Percentiles rank a stretch among this genome's conserved stretches.
These are phyloP conservation scores for Stegodyphus dumicola DNA, from an alignment of 1,140 invertebrate genomes.

Conservation along the genomic window DNA sequence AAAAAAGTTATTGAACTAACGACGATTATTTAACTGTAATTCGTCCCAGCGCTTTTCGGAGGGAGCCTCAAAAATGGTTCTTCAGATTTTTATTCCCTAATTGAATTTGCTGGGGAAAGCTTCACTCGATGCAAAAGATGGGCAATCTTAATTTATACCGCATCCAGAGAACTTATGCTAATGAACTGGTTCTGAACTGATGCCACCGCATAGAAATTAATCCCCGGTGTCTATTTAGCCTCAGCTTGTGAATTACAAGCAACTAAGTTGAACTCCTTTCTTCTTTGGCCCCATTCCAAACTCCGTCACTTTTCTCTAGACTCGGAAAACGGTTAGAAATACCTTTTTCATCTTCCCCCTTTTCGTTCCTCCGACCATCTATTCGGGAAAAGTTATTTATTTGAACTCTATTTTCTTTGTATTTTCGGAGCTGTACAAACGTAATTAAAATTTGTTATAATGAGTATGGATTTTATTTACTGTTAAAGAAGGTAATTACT, in stretches of 20 bases:
- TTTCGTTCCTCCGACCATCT: constrained; percentile 16
- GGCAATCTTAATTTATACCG: constrained; percentile 59
- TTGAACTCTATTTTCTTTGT: constrained; percentile 3
- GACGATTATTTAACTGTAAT: constrained; percentile 34
- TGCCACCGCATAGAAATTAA: constrained; percentile 55
- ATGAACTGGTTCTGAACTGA: constrained; percentile 52
- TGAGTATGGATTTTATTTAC: constrained; percentile 59
- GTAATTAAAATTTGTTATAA: constrained; percentile 58
- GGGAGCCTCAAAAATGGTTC: constrained; percentile 28
- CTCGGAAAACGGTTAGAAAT: constrained; percentile 20
- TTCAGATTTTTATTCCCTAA: constrained; percentile 57
- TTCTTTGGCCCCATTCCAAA: constrained; percentile 36
- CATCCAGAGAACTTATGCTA: constrained; percentile 50
- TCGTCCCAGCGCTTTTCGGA: constrained; percentile 14
- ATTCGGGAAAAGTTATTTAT: constrained; percentile 30
- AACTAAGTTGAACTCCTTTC: constrained; percentile 43
- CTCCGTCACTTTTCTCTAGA: background rate
- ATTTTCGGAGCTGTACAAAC: constrained; percentile 25
- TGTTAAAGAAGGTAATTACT: constrained; percentile 39
- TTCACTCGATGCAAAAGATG: background rate
- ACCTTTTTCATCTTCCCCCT: constrained; percentile 5
- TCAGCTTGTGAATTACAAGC: constrained; percentile 55
- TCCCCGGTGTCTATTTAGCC: constrained; percentile 59
- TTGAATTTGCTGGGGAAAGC: constrained; percentile 43
- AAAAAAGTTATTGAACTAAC: no score